Base-by-base conservation (phyloP, 1,140 invertebrate species). In the Akabosia matsudoensis region DNA sequence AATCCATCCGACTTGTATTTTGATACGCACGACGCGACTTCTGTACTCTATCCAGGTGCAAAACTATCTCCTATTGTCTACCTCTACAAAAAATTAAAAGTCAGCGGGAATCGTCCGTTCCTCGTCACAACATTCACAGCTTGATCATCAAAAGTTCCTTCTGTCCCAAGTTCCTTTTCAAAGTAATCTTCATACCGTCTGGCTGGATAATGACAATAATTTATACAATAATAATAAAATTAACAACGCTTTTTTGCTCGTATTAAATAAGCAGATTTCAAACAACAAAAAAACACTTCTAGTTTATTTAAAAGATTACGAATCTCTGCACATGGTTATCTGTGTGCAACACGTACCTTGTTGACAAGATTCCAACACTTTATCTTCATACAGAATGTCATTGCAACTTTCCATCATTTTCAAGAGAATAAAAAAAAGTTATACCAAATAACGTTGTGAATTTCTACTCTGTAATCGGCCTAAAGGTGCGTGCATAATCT, bases 401-500 rank as follows among this genome's bases (percentile, higher is more conserved):
- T 13, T 24, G 4, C 16, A 24, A 61, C 26, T 61, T 61, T 61
- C 26, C 54, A 7, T 61, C 26, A 61, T 24, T 61, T 24, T 61
- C 10, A 61, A 61, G 37, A 45, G 37, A 10, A 10, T 7, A 45
- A 18, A 45, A 45, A 10, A 45, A 18, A 45, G 37, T 45, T 10
- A 18, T 10, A 7, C 7, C 7, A 45, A 45, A 45, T 45, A 45
- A 10, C 37, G 18, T 45, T 45, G 37, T 45, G n/a, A n/a, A n/a
- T 45, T 7, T 45, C 7, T 7, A 7, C 18, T 45, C 7, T 45
- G 7, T 67, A 67, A n/a, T 7, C 4, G 4, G 61, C 61, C 30
- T 31, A 30, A 67, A 67, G 26, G 61, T 67, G 61, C 61, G 61
- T 67, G 61, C 13, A 67, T 31, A 67, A 67, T 67, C 61, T 67